Percentiles rank a stretch among this genome's conserved stretches.
Evolutionary conservation across 1,140 invertebrate genomes (phyloP).

Genomic region (Bombus impatiens): DNA sequence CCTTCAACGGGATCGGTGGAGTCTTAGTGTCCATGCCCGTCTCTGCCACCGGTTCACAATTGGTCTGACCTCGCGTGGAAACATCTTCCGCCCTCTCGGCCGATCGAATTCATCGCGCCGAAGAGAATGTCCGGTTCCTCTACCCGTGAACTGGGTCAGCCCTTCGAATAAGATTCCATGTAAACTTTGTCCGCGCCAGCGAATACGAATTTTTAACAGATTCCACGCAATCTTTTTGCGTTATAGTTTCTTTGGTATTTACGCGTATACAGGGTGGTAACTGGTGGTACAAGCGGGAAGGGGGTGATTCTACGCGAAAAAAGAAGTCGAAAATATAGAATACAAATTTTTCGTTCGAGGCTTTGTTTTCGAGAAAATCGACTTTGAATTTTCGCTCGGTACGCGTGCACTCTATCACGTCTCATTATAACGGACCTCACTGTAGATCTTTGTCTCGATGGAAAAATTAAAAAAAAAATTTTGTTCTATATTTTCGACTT

Average conservation of each 20-base stretch:
- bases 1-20: conserved; percentile 77
- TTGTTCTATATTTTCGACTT: too few species aligned
- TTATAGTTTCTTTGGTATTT: not conserved
- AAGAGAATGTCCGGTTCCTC: conserved; percentile 48
- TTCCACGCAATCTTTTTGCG: too few species aligned
- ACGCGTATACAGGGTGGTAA: not conserved
- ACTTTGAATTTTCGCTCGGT: too few species aligned
- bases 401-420: too few species aligned
- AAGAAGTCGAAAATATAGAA: too few species aligned
- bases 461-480: too few species aligned
- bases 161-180: conserved; percentile 39
- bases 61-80: conserved; percentile 62
- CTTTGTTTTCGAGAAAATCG: too few species aligned
- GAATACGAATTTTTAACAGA: not conserved
- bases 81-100: conserved; percentile 66
- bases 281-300: too few species aligned
- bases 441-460: too few species aligned
- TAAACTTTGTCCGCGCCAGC: not conserved
- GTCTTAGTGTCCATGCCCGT: conserved; percentile 81
- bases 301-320: too few species aligned
- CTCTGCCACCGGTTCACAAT: conserved; percentile 69
- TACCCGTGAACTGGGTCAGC: conserved; percentile 31
- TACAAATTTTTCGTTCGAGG: too few species aligned
- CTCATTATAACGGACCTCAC: too few species aligned
- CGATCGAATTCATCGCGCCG: conserved; percentile 66